Conservation (phyloP, 2,113 vertebrate genomes). For the Rhinoderma darwinii region DNA sequence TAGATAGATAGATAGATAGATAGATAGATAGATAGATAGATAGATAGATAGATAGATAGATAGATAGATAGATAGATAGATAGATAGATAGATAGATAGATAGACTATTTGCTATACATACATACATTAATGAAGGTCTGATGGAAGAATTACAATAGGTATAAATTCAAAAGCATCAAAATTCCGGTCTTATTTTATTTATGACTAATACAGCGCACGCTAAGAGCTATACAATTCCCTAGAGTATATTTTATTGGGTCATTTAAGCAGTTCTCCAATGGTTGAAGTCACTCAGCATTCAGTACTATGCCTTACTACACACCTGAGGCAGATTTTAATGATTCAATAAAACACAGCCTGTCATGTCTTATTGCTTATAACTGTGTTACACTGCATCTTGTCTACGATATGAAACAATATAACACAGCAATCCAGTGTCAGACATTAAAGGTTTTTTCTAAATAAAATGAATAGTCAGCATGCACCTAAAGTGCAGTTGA, state of each 20-base stretch:
- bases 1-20: no score
- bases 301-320: slow-evolving; percentile 44
- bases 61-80: slow-evolving; percentile 25
- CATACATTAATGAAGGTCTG: neutral
- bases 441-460: slow-evolving; percentile 26
- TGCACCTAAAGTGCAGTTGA: slow-evolving; percentile 2
- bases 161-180: slow-evolving; percentile 23
- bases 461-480: slow-evolving; percentile 44
- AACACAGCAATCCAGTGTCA: slow-evolving; percentile 32
- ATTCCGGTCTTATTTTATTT: slow-evolving; percentile 47
- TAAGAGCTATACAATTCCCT: slow-evolving; percentile 34
- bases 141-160: neutral
- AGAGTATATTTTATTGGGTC: slow-evolving; percentile 55
- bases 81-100: slow-evolving; percentile 34
- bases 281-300: slow-evolving; percentile 56
- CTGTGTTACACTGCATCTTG: slow-evolving; percentile 52
- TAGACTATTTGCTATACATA: neutral
- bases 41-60: no score
- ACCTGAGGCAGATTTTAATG: slow-evolving; percentile 55
- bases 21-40: no score
- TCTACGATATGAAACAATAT: slow-evolving; percentile 47
- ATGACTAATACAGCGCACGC: slow-evolving; percentile 45
- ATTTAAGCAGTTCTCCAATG: slow-evolving; percentile 55
- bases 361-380: slow-evolving; percentile 58
- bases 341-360: slow-evolving; percentile 55